Percentiles rank a stretch among this genome's conserved stretches.
Conservation (phyloP, 2,113 vertebrate species). For the Stegostoma tigrinum region DNA sequence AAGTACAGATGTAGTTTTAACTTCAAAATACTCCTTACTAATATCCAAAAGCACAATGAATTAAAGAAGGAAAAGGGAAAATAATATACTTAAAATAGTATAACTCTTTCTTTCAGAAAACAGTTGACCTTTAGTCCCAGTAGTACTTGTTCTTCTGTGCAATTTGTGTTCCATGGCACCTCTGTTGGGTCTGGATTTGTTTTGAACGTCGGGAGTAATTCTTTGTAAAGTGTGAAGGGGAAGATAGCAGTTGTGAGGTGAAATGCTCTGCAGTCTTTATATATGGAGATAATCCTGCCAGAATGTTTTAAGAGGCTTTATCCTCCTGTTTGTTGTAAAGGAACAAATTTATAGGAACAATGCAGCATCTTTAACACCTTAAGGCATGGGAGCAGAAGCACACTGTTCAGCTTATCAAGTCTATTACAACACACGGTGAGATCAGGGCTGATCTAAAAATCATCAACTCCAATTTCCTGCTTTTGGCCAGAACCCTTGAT, state of each 20-base stretch:
- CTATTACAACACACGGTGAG: no score
- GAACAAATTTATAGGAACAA: background rate
- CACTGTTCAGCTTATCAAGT: no score
- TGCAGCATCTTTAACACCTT: background rate
- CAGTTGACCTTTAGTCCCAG: background rate
- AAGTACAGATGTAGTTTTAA: background rate
- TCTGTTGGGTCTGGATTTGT: background rate
- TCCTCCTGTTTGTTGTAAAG: background rate
- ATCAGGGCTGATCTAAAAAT: no score
- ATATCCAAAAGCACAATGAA: background rate
- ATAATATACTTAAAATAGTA: background rate
- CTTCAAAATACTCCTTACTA: background rate
- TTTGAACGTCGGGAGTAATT: background rate
- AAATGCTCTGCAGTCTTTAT: background rate
- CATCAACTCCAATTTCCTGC: no score
- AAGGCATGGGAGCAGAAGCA: no score
- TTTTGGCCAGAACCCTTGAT: no score
- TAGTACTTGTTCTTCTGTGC: background rate
- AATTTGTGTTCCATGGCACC: background rate
- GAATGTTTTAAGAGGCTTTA: background rate
- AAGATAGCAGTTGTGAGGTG: background rate
- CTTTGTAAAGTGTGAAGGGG: background rate
- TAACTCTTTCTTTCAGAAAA: background rate
- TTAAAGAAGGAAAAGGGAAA: background rate
- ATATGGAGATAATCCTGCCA: background rate